Conservation (phyloP, 2,888 invertebrate genomes). For the Thymelicus sylvestris region DNA sequence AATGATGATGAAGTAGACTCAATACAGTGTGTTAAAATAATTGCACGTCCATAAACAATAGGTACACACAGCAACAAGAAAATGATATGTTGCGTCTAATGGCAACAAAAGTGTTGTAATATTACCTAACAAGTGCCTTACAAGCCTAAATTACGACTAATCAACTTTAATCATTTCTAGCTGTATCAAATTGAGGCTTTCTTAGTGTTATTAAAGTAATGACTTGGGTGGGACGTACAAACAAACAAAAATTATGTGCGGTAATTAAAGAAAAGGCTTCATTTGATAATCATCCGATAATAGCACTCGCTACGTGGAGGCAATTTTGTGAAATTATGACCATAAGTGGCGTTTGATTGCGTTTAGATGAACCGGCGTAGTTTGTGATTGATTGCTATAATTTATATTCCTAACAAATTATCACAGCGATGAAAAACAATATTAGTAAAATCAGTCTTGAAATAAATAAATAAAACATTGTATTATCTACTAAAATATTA, state of each 20-base stretch:
- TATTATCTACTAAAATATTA: no score
- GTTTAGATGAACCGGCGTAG: constrained; percentile 60
- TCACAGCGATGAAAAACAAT: no score
- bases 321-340: constrained; percentile 79
- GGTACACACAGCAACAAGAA: constrained; percentile 40
- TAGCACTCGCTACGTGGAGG: constrained; percentile 65
- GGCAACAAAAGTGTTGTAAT: constrained; percentile 67
- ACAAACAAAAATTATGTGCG: constrained; percentile 78
- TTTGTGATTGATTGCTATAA: constrained; percentile 69
- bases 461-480: no score
- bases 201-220: constrained; percentile 74
- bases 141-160: constrained; percentile 70
- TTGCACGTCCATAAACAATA: constrained; percentile 31
- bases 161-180: constrained; percentile 69
- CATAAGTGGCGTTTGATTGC: constrained; percentile 68
- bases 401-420: constrained; percentile 39
- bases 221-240: constrained; percentile 69
- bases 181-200: constrained; percentile 65
- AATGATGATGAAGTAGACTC: no score
- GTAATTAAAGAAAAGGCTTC: constrained; percentile 83
- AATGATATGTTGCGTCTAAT: constrained; percentile 48
- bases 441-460: no score
- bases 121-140: constrained; percentile 63
- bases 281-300: constrained; percentile 79
- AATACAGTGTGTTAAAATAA: neutral